phyloP scores from a whole-genome alignment of 2,113 vertebrate genomes.

The Zootoca vivipara region DNA sequence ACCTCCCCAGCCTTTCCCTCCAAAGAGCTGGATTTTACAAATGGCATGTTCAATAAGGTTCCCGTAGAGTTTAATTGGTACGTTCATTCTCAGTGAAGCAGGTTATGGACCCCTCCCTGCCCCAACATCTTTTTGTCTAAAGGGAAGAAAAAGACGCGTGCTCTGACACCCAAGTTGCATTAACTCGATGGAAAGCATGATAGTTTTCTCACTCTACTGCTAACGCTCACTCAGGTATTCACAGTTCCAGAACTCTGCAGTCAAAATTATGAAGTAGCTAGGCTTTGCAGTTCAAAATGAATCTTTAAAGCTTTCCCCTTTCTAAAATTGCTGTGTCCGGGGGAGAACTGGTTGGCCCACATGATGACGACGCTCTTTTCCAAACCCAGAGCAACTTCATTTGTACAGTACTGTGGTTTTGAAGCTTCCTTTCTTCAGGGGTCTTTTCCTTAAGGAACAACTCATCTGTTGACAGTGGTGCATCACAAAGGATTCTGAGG shows the following conservation, averaged over 20 bases:
- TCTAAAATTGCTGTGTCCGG: slow-evolving; percentile 39
- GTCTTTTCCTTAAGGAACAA: not conserved
- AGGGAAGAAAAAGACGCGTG: not conserved
- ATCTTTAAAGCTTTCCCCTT: not conserved
- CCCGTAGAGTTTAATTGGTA: slow-evolving; percentile 36
- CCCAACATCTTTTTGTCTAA: not conserved
- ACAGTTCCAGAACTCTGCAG: slow-evolving; percentile 23
- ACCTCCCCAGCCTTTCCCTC: not conserved
- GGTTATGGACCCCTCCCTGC: slow-evolving; percentile 1
- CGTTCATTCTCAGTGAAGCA: slow-evolving; percentile 16
- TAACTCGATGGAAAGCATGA: not conserved
- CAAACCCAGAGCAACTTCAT: slow-evolving; percentile 44
- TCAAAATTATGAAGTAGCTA: slow-evolving; percentile 28
- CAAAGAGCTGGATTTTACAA: slow-evolving; percentile 21
- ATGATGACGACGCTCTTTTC: slow-evolving; percentile 7
- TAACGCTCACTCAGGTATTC: not conserved
- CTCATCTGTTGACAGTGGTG: not conserved
- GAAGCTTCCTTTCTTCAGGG: not conserved
- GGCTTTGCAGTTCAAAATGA: slow-evolving; percentile 9
- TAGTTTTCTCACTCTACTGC: not conserved
- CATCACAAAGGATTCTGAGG: not conserved
- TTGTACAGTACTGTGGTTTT: slow-evolving; percentile 21
- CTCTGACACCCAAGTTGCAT: slow-evolving; percentile 12
- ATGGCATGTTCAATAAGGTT: not conserved
- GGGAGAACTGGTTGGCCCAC: slow-evolving; percentile 48